Evolutionary conservation across 2,888 invertebrate species (phyloP), one percentile per base, ranked within the genome.

Genomic region (Charanyca ferruginea): DNA sequence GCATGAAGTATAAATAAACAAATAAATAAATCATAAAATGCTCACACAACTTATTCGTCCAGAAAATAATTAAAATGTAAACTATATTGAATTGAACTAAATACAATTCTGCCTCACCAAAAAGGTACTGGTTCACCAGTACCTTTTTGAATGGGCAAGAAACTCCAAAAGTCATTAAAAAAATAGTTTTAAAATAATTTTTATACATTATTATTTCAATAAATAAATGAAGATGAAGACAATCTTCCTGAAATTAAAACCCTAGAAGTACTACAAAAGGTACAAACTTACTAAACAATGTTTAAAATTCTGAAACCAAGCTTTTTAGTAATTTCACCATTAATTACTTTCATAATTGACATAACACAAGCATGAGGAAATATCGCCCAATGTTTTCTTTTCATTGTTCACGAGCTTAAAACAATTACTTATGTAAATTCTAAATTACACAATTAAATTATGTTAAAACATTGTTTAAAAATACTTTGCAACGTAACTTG

Each of bases 381-480:
- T 45, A 48, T 49, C 7, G 20, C 28, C 8, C 35, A 58, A 54
- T 73, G 42, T 74, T 63, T 63, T 55, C 42, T 44, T 74, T 62
- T 53, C 55, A 52, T 61, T 66, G 28, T 35, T 49, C 65, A 49
- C 25, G 45, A 66, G 42, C 38, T 51, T 54, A 16, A 62, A 73
- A 73, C 58, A 74, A 68, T 73, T 74, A 74, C 41, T 47, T 74
- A 74, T 59, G 74, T 58, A 44, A 63, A 74, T 74, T 73, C 42
- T 28, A 47, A 68, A 74, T 73, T 59, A 47, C 54, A 51, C 32
- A 52, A 65, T 70, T 51, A 62, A 75, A 74, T 74, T 54, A 65
- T 41, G 61, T 61, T 64, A 22, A 64, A 57, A 58, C 53, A 64
- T 38, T 54, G 58, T 61, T 60, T 51, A 16, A 58, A 67, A 70